Conservation (phyloP, 2,888 invertebrate genomes). For the Mesodorylaimus sp. region DNA sequence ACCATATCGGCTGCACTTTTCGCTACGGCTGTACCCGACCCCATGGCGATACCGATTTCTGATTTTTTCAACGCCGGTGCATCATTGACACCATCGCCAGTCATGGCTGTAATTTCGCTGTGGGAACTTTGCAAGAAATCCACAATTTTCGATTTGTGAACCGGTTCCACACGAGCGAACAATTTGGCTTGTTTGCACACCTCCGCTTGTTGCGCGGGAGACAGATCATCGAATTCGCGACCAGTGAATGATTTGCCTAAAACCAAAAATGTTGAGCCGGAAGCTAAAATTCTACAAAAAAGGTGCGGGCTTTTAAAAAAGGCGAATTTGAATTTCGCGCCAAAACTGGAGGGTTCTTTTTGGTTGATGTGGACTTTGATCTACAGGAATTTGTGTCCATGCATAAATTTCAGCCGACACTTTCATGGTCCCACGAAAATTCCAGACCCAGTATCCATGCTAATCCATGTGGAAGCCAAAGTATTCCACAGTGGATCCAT, state of each 20-base stretch:
- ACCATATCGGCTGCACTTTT: conserved; percentile 99
- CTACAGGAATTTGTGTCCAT: too few species aligned
- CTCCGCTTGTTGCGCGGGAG: conserved; percentile 66
- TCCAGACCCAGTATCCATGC: too few species aligned
- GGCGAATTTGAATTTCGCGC: too few species aligned
- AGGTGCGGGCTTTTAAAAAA: too few species aligned
- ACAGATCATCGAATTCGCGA: conserved; percentile 94
- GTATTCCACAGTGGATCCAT: too few species aligned
- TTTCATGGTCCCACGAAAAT: too few species aligned
- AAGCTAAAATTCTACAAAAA: too few species aligned
- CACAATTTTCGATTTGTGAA: conserved; percentile 98
- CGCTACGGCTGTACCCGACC: conserved; percentile 97
- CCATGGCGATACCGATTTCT: conserved; percentile 78
- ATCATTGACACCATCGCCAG: conserved; percentile 99
- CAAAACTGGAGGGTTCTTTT: too few species aligned
- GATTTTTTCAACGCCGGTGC: conserved; percentile 94
- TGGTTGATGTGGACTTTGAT: too few species aligned
- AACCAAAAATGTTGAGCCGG: too few species aligned
- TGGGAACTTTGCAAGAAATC: conserved; percentile 94
- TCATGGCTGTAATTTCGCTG: conserved; percentile 99
- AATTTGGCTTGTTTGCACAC: conserved; percentile 73
- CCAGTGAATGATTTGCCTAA: conserved; percentile 68
- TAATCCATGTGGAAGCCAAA: too few species aligned
- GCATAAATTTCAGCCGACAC: too few species aligned
- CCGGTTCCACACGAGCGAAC: conserved; percentile 96